A percentile compares a stretch with the other conserved stretches of the same genome.
Conservation (phyloP, 2,797 vertebrate species). For the Pseudomugil gertrudae region DNA sequence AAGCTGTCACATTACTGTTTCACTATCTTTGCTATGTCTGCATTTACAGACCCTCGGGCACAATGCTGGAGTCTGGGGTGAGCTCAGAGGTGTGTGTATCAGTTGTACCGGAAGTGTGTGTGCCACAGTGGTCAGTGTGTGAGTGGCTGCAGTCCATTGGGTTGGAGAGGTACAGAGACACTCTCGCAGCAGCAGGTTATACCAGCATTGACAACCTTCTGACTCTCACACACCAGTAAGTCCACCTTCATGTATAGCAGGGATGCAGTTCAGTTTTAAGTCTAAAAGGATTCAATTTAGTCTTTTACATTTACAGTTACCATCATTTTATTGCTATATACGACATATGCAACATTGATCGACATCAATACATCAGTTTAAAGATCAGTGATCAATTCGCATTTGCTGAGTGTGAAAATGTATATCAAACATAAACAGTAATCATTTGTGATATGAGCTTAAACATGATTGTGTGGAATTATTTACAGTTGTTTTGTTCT, state of each 20-base stretch:
- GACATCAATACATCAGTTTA: too few species aligned
- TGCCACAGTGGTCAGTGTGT: conserved; percentile 88
- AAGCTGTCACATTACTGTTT: neutral
- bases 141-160: conserved; percentile 97
- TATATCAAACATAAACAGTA: neutral
- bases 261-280: neutral
- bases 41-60: conserved; percentile 85
- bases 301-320: neutral
- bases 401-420: neutral
- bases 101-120: conserved; percentile 89
- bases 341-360: neutral
- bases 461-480: too few species aligned
- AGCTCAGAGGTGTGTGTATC: conserved; percentile 93
- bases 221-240: conserved; percentile 99
- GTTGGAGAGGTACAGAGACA: conserved; percentile 97
- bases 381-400: too few species aligned
- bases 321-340: neutral
- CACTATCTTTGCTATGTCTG: conserved; percentile 25
- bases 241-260: conserved; percentile 41
- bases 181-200: conserved; percentile 95
- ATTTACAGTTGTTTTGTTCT: neutral
- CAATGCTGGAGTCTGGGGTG: conserved; percentile 90
- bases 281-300: neutral
- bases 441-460: too few species aligned
- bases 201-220: conserved; percentile 93